These are phyloP conservation scores for Elaphurus davidianus DNA, from an alignment of 2,113 vertebrate species.

Conservation along the genomic window DNA sequence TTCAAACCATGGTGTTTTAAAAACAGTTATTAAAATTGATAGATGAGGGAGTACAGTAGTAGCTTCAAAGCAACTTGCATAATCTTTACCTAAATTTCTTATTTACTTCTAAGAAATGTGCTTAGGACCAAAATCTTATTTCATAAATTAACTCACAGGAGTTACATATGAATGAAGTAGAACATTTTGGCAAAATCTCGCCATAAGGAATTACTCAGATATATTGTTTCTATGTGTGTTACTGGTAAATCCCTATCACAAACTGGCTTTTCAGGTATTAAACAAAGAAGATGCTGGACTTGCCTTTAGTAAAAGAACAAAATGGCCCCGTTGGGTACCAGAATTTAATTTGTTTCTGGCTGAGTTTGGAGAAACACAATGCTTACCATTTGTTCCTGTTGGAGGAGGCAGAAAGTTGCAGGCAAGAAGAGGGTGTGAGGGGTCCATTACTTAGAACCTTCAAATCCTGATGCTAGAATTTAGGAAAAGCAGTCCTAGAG, in stretches of 20 bases:
- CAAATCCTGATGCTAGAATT: not conserved
- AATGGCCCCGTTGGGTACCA: not conserved
- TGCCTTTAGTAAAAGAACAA: not conserved
- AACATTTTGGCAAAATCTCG: not conserved
- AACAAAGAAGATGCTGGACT: not conserved
- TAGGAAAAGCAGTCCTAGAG: not conserved
- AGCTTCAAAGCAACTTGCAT: not conserved
- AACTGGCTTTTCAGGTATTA: not conserved
- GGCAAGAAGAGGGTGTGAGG: not conserved
- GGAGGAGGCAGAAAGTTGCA: not conserved
- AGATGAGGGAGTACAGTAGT: not conserved
- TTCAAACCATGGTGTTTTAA: slow-evolving; percentile 48
- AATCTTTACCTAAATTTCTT: slow-evolving; percentile 27
- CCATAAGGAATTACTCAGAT: not conserved
- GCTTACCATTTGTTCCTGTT: not conserved
- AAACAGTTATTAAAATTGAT: slow-evolving; percentile 41
- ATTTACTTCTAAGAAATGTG: slow-evolving; percentile 12
- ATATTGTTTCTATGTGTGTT: not conserved
- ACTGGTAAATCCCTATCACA: not conserved
- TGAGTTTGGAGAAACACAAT: not conserved
- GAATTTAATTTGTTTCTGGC: not conserved
- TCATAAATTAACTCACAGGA: not conserved
- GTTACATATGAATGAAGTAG: not conserved
- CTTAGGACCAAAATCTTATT: not conserved
- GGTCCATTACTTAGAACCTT: not conserved